Conservation (phyloP, 2,888 invertebrate species). For the Eilema caniola region DNA sequence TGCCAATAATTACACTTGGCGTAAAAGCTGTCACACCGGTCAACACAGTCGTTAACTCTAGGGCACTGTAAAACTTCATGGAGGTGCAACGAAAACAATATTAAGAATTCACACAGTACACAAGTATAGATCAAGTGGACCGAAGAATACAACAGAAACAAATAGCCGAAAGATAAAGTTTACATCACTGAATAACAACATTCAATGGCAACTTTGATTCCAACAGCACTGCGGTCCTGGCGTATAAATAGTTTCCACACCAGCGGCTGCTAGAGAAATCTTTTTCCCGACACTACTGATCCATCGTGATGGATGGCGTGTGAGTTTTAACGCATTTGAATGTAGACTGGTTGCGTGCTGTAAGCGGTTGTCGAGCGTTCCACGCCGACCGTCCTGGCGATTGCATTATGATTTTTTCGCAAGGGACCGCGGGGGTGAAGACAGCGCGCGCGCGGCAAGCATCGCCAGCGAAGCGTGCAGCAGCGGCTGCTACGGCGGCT, state of each 20-base stretch:
- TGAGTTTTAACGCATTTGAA: constrained; percentile 85
- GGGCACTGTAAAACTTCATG: constrained; percentile 28
- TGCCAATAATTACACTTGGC: constrained; percentile 20
- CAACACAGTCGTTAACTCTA: constrained; percentile 21
- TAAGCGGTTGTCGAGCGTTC: constrained; percentile 80
- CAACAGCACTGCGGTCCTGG: constrained; percentile 58
- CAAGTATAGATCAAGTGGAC: constrained; percentile 26
- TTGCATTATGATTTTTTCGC: constrained; percentile 87
- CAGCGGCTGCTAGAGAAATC: constrained; percentile 78
- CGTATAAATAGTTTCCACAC: constrained; percentile 69
- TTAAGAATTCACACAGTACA: constrained; percentile 33
- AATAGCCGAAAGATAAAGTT: constrained; percentile 64
- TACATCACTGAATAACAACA: constrained; percentile 79
- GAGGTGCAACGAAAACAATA: constrained; percentile 26
- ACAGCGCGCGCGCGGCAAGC: constrained; percentile 66
- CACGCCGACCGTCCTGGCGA: constrained; percentile 85
- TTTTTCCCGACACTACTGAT: constrained; percentile 79
- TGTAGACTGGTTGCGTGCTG: constrained; percentile 85
- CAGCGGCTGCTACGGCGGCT: constrained; percentile 75
- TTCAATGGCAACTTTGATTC: constrained; percentile 79
- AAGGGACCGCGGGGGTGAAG: constrained; percentile 83
- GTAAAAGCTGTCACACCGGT: constrained; percentile 14
- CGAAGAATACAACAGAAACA: constrained; percentile 39
- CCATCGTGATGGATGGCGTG: constrained; percentile 85
- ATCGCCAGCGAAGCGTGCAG: constrained; percentile 82